Evolutionary conservation across 2,888 invertebrate species (phyloP).

Genomic region (Drosophila vallismaia): DNA sequence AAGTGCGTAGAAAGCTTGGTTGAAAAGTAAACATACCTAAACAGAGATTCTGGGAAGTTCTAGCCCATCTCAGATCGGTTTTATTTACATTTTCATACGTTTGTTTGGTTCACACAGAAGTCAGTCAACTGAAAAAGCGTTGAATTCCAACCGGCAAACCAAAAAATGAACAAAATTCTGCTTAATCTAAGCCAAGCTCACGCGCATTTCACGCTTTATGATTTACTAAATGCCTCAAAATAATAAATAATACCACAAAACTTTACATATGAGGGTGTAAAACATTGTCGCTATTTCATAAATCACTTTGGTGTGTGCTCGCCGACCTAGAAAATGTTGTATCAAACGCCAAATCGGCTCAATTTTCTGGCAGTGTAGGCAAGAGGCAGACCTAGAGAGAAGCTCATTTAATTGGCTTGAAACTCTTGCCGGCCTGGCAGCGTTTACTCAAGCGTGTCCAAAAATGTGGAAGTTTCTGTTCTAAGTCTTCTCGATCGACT

Average conservation of each 20-base stretch:
- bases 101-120: constrained; percentile 61
- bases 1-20: constrained; percentile 58
- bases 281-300: constrained; percentile 50
- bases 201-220: constrained; percentile 71
- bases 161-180: constrained; percentile 37
- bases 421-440: constrained; percentile 41
- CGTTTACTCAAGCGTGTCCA: constrained; percentile 65
- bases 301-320: constrained; percentile 62
- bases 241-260: constrained; percentile 61
- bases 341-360: constrained; percentile 25
- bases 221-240: constrained; percentile 58
- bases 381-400: constrained; percentile 26
- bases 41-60: constrained; percentile 10
- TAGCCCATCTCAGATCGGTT: constrained; percentile 10
- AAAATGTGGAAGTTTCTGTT: constrained; percentile 50
- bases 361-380: constrained; percentile 43
- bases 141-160: constrained; percentile 55
- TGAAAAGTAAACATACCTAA: background rate
- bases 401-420: constrained; percentile 67
- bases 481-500: constrained; percentile 35
- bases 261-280: constrained; percentile 27
- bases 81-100: background rate
- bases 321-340: constrained; percentile 64
- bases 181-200: constrained; percentile 54
- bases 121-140: constrained; percentile 67